Conservation (phyloP, 2,113 vertebrate species). For the Candoia aspera region DNA sequence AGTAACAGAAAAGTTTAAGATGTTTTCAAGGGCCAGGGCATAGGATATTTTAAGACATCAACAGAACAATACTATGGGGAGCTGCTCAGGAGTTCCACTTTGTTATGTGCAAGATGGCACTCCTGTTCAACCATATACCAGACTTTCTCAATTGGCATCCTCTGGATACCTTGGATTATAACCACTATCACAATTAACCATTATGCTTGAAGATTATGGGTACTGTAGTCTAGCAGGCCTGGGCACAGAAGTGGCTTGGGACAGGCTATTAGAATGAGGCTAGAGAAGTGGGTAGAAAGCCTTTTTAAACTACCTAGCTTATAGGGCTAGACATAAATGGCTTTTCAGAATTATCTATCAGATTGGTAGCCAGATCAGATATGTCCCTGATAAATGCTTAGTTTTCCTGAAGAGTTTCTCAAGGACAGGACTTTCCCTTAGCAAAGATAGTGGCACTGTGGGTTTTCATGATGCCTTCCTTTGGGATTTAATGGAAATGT, state of each 20-base stretch:
- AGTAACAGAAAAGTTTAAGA: slow-evolving; percentile 19
- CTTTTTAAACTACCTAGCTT: background rate
- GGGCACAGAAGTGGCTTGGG: background rate
- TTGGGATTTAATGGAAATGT: background rate
- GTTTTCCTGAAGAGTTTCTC: background rate
- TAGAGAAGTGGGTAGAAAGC: background rate
- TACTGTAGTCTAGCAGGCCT: background rate
- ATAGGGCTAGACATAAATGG: background rate
- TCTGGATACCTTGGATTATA: background rate
- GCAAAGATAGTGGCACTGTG: background rate
- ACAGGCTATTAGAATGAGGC: background rate
- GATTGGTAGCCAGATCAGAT: background rate
- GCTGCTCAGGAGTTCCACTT: background rate
- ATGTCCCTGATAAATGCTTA: background rate
- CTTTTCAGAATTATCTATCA: background rate
- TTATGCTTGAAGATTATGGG: background rate
- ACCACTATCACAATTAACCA: background rate
- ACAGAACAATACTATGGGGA: background rate
- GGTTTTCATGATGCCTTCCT: background rate
- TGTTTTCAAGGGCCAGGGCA: slow-evolving; percentile 33
- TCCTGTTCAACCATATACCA: background rate
- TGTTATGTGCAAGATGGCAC: background rate
- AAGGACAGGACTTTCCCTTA: background rate
- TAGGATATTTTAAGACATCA: slow-evolving; percentile 9
- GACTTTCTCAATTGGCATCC: background rate